A percentile compares a stretch with the other conserved stretches of the same genome.
phyloP scores from a whole-genome alignment of 2,113 vertebrate species.

The Rissa tridactyla region DNA sequence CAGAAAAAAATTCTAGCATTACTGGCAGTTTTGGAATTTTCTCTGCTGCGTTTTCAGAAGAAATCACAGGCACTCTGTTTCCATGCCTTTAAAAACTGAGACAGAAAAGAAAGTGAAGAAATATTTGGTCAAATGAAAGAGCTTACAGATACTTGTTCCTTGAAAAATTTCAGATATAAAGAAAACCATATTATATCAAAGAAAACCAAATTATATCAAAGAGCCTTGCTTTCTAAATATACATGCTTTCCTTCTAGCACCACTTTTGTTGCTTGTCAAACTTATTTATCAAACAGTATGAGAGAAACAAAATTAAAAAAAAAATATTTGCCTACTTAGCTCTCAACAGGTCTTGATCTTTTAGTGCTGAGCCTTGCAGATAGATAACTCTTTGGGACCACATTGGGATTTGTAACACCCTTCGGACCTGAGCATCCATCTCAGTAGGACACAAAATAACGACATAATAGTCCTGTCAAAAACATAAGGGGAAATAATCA shows the following conservation, averaged over 20 bases:
- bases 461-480: constrained; percentile 82
- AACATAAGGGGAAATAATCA: background rate
- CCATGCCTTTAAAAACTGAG: background rate
- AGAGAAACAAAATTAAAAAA: background rate
- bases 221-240: background rate
- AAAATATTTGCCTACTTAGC: constrained; percentile 78
- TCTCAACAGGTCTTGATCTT: constrained; percentile 85
- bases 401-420: constrained; percentile 85
- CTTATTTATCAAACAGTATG: background rate
- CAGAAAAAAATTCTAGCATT: background rate
- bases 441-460: constrained; percentile 86
- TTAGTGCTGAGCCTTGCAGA: constrained; percentile 84
- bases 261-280: background rate
- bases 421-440: constrained; percentile 84
- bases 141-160: background rate
- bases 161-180: background rate
- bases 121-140: background rate
- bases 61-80: background rate
- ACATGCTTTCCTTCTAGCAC: background rate
- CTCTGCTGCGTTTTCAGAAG: background rate
- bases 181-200: background rate
- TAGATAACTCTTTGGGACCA: constrained; percentile 88
- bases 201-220: background rate
- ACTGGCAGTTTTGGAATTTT: background rate
- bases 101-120: background rate